Evolutionary conservation across 2,888 invertebrate species (phyloP).

Genomic region (Miltochrista miniata): DNA sequence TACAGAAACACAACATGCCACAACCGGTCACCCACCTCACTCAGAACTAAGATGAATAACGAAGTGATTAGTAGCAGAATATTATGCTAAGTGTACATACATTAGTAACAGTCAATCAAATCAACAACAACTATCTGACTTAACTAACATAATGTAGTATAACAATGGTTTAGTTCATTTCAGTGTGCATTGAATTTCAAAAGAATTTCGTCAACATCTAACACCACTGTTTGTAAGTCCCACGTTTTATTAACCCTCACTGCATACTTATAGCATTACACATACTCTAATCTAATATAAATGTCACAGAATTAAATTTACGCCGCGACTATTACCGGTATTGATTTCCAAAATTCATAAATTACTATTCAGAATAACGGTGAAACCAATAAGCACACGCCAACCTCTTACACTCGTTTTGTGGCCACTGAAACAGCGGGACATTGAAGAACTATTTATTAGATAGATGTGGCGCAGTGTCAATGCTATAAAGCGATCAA

Average conservation of each 20-base stretch:
- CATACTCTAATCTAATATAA: conserved; percentile 29
- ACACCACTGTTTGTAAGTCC: conserved; percentile 23
- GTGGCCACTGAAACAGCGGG: conserved; percentile 18
- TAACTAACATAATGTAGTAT: no score
- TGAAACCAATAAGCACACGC: conserved; percentile 42
- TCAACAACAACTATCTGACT: no score
- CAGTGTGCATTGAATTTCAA: no score
- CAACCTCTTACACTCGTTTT: conserved; percentile 18
- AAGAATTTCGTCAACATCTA: neutral
- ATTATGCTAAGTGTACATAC: no score
- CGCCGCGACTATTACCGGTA: conserved; percentile 33
- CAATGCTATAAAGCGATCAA: neutral
- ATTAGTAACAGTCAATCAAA: no score
- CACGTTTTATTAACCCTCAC: conserved; percentile 29
- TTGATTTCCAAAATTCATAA: conserved; percentile 49
- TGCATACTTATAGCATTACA: conserved; percentile 16
- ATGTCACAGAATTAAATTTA: conserved; percentile 37
- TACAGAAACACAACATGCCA: no score
- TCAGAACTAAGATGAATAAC: no score
- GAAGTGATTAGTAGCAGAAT: no score
- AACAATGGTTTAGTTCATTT: no score
- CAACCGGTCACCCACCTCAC: no score
- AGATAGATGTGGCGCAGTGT: neutral
- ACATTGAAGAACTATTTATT: neutral
- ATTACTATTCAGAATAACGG: conserved; percentile 42